These are phyloP conservation scores for Python bivittatus DNA, from an alignment of 2,113 vertebrate genomes.

Conservation along the genomic window DNA sequence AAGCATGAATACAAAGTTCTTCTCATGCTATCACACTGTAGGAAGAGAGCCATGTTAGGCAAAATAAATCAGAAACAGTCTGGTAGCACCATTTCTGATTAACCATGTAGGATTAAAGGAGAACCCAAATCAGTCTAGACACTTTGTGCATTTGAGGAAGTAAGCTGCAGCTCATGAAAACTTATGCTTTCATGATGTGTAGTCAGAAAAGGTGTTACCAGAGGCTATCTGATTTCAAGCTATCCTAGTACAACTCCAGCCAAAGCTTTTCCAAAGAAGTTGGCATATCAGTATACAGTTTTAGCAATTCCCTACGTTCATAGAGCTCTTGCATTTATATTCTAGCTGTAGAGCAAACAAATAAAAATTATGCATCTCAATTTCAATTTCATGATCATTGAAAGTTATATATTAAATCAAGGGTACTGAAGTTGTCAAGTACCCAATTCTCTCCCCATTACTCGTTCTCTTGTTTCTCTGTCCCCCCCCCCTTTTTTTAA, in stretches of 20 bases:
- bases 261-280: neutral
- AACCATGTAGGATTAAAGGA: neutral
- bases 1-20: neutral
- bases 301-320: neutral
- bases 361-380: neutral
- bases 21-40: neutral
- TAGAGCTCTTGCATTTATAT: neutral
- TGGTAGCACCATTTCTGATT: neutral
- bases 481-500: too few species aligned
- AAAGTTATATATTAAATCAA: neutral
- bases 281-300: neutral
- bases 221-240: neutral
- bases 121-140: neutral
- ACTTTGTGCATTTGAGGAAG: neutral
- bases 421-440: neutral
- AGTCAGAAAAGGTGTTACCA: neutral
- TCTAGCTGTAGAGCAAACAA: neutral
- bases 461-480: neutral
- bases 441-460: neutral
- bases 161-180: neutral
- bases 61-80: neutral
- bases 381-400: neutral
- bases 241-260: neutral
- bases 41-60: neutral
- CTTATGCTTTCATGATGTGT: neutral